phyloP scores from a whole-genome alignment of 2,113 vertebrate genomes.

The Siphamia tubifer region DNA sequence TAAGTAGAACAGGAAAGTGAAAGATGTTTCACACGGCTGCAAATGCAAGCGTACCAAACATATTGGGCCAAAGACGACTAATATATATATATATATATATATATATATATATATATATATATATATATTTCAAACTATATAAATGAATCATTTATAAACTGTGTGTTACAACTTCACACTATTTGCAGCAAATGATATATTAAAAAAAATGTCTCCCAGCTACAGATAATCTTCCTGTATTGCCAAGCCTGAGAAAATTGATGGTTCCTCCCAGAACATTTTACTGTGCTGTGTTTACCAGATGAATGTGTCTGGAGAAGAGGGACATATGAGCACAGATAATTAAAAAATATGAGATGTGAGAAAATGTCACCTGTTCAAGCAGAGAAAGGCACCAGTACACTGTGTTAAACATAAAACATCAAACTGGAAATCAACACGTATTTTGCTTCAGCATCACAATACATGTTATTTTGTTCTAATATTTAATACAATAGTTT shows the following conservation, averaged over 20 bases:
- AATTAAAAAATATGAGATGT: too few relatives aligned
- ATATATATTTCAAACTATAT: neutral
- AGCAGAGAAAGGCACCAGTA: neutral
- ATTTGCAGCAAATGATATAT: conserved; percentile 14
- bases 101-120: neutral
- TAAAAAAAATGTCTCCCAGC: neutral
- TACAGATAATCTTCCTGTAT: neutral
- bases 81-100: neutral
- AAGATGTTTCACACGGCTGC: conserved; percentile 7
- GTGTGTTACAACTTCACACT: neutral
- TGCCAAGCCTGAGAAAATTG: neutral
- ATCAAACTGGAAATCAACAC: neutral
- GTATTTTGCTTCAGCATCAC: neutral
- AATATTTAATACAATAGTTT: neutral
- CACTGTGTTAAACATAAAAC: neutral
- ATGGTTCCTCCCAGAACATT: neutral
- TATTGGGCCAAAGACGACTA: neutral
- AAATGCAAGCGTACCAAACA: conserved; percentile 11
- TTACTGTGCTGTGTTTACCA: neutral
- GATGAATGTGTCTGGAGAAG: neutral
- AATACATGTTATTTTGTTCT: neutral
- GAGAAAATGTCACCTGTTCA: conserved; percentile 23
- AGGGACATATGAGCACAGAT: neutral
- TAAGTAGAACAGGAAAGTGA: conserved; percentile 18
- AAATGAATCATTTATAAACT: too few relatives aligned